Evolutionary conservation across 2,113 vertebrate genomes (phyloP).

Genomic region (Sterrhoptilus dennistouni): DNA sequence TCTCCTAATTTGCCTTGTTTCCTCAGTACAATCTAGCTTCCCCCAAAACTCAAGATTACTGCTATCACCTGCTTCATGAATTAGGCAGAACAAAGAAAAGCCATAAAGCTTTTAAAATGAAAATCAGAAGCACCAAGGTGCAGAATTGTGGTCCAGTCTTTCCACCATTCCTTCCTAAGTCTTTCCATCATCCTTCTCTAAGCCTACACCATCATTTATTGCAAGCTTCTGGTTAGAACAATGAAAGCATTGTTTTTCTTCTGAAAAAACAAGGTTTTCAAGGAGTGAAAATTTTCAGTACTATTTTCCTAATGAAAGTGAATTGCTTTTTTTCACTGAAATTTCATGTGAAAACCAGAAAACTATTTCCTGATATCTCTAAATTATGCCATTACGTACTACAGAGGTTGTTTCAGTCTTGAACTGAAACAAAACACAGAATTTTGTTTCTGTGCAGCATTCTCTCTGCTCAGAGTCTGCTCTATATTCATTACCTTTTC

Average conservation of each 20-base stretch:
- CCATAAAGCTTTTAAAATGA: neutral
- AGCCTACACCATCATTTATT: neutral
- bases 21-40: neutral
- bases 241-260: neutral
- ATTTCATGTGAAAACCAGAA: neutral
- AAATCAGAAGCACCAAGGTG: neutral
- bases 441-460: neutral
- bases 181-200: neutral
- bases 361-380: neutral
- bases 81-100: neutral
- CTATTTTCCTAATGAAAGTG: neutral
- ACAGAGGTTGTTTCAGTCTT: neutral
- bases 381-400: neutral
- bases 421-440: neutral
- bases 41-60: neutral
- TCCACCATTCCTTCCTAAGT: neutral
- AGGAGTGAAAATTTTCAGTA: neutral
- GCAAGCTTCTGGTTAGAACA: neutral
- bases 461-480: neutral
- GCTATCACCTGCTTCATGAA: neutral
- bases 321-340: neutral
- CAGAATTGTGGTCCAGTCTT: neutral
- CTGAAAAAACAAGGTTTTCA: neutral
- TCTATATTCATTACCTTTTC: neutral
- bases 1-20: neutral